These are phyloP conservation scores for Iguana delicatissima DNA, from an alignment of 2,797 vertebrate genomes.

Conservation along the genomic window DNA sequence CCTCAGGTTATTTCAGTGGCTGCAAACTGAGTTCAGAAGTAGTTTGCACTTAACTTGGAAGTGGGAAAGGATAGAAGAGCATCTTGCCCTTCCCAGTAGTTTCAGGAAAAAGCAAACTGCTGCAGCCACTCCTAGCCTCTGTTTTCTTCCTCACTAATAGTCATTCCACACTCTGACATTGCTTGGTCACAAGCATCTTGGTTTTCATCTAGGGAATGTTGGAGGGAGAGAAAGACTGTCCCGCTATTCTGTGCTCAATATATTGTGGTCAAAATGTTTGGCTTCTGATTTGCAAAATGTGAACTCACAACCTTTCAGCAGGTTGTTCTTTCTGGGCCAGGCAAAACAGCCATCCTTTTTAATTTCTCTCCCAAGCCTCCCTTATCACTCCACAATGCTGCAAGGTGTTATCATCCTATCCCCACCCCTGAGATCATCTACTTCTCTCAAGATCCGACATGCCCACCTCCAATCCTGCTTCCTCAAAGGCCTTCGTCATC, in stretches of 20 bases:
- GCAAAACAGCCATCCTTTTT: not conserved
- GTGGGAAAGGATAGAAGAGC: too few relatives aligned
- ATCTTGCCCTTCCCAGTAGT: too few relatives aligned
- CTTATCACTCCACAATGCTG: not conserved
- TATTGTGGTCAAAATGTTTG: not conserved
- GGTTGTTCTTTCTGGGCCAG: too few relatives aligned
- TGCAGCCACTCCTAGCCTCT: too few relatives aligned
- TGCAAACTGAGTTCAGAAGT: too few relatives aligned
- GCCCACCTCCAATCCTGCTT: not conserved
- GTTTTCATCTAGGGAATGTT: too few relatives aligned
- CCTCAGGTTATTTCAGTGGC: too few relatives aligned
- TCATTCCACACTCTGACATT: too few relatives aligned
- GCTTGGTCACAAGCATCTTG: too few relatives aligned
- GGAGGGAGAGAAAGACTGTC: not conserved
- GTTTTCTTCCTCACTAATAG: too few relatives aligned
- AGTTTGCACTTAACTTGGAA: too few relatives aligned
- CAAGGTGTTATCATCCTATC: constrained; percentile 11
- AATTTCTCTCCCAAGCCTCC: not conserved
- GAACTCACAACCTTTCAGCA: not conserved
- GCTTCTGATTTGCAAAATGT: not conserved
- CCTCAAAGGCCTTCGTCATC: constrained; percentile 1
- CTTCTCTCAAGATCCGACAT: constrained; percentile 10
- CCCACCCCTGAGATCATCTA: not conserved
- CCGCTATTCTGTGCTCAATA: not conserved
- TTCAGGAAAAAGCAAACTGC: too few relatives aligned